Evolutionary conservation across 1,140 invertebrate genomes (phyloP).

Genomic region (Halesus radiatus): DNA sequence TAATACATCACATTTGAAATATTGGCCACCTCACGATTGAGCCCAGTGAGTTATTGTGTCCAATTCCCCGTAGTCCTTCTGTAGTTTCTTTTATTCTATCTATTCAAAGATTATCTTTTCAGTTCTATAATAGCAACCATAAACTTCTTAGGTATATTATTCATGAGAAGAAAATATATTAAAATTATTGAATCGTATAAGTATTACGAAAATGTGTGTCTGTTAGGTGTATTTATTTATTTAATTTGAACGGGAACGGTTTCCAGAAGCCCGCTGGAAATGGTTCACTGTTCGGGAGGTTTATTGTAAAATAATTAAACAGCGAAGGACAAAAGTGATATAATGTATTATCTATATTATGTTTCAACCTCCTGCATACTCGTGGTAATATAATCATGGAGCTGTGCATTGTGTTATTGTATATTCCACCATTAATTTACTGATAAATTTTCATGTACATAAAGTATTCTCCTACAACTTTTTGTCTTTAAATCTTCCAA

Average conservation of each 20-base stretch:
- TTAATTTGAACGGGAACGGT: slow-evolving; percentile 4
- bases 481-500: neutral
- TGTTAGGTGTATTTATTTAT: slow-evolving; percentile 5
- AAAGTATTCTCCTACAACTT: neutral
- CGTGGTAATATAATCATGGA: neutral
- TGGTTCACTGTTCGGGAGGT: slow-evolving; percentile 5
- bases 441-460: slow-evolving; percentile 17
- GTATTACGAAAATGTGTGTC: neutral
- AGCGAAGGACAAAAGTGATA: slow-evolving; percentile 40
- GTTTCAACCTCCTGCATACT: neutral
- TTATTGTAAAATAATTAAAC: slow-evolving; percentile 35
- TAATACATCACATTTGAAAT: neutral
- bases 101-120: too few relatives aligned
- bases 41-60: neutral
- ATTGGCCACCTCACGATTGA: slow-evolving; percentile 1
- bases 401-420: slow-evolving; percentile 1
- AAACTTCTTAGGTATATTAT: too few relatives aligned
- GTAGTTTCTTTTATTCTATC: too few relatives aligned
- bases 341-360: slow-evolving; percentile 33
- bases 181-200: too few relatives aligned
- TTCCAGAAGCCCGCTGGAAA: slow-evolving; percentile 34
- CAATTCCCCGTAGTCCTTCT: too few relatives aligned
- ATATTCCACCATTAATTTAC: neutral
- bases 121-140: too few relatives aligned
- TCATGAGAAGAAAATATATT: too few relatives aligned